phyloP scores from a whole-genome alignment of 2,797 vertebrate genomes.

The Poliocrania exsul region DNA sequence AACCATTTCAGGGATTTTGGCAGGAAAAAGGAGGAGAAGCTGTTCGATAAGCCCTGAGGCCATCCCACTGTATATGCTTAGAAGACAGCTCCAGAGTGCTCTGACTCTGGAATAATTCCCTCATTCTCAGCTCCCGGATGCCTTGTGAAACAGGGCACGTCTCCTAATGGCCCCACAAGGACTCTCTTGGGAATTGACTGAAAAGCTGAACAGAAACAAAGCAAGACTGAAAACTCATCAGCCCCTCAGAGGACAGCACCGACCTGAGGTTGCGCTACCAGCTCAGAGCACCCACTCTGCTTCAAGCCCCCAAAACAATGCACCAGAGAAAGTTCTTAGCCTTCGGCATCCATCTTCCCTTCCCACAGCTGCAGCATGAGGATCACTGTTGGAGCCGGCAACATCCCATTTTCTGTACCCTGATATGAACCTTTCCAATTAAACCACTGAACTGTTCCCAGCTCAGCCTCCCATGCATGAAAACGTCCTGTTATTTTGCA shows the following conservation, averaged over 20 bases:
- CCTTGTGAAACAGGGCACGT: not conserved
- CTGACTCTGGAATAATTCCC: not conserved
- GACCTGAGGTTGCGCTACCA: not conserved
- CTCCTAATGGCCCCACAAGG: not conserved
- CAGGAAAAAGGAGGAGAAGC: not conserved
- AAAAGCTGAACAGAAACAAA: not conserved
- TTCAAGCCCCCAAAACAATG: not conserved
- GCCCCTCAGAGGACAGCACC: accelerated
- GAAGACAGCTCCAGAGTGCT: not conserved
- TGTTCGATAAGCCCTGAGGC: not conserved
- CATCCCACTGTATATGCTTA: not conserved
- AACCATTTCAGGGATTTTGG: not conserved
- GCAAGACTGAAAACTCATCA: not conserved
- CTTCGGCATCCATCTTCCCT: slow-evolving; percentile 16
- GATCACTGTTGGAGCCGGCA: not conserved
- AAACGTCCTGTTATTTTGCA: slow-evolving; percentile 59
- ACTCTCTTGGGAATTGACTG: accelerated
- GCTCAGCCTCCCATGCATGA: slow-evolving; percentile 46
- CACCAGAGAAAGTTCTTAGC: not conserved
- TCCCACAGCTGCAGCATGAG: not conserved
- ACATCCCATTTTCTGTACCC: slow-evolving; percentile 31
- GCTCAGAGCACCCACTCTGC: not conserved
- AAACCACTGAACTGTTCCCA: slow-evolving; percentile 34
- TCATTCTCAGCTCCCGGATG: accelerated
- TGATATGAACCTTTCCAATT: slow-evolving; percentile 46